Evolutionary conservation across 2,113 vertebrate species (phyloP), one percentile per base, ranked within the genome.

Genomic region (Amphiprion ocellaris): DNA sequence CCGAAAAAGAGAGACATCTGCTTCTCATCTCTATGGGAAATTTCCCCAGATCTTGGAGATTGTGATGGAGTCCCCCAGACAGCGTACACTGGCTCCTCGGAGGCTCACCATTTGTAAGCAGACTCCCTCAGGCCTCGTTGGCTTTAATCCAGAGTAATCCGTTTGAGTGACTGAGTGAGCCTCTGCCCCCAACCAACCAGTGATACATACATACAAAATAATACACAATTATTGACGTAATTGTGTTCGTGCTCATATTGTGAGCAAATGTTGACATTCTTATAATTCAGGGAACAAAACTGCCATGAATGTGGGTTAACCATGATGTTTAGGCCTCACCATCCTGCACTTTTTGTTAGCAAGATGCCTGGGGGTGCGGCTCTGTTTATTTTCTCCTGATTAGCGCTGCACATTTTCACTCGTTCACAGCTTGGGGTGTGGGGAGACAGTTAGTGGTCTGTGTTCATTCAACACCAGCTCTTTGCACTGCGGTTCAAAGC

Each of bases 21-120:
- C 94, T 95, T 95, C 92, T 94, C 94, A 95, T 95, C 93, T 91
- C 58, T 83, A 89, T 95, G 94, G 94, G 94, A 95, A 95, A 95
- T 89, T 94, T 92, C 92, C 92, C 87, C 86, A 63, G 71, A 94
- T 95, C 89, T 74, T 37, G 41, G 73, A 92, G 93, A 94, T 93
- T 89, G 88, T 76, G 79, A 87, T 65, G 90, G 91, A 92, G 89
- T 94, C 87, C 93, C 90, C 85, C 74, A 84, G 77, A 83, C 79
- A 67, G 68, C 80, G 75, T 61, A 56, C 54, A 50, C 87, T 81
- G 92, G 85, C 90, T 93, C 87, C 82, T 92, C 69, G 17, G 82
- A 88, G 87, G 88, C 83, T 91, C 89, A 54, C 81, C 73, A 74
- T 79, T 89, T 80, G 77, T 81, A 63, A 71, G 88, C 83, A 65